A percentile compares a stretch with the other conserved stretches of the same genome.
Evolutionary conservation across 2,113 vertebrate genomes (phyloP).

Genomic region (Sterna hirundo): DNA sequence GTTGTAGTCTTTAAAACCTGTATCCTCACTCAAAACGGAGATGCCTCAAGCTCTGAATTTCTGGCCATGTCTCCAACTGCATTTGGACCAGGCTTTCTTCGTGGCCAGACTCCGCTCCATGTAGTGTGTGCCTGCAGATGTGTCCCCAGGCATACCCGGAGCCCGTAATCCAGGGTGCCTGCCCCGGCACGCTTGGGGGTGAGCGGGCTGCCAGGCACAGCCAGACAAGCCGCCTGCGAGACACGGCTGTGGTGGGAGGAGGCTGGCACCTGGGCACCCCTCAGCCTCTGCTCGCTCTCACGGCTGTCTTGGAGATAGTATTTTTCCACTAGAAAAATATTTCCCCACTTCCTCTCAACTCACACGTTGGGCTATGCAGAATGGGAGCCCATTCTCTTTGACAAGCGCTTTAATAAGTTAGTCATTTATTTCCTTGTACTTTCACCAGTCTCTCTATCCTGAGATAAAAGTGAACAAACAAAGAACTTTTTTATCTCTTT

Average conservation of each 20-base stretch:
- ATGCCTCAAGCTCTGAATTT: not conserved
- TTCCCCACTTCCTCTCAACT: not conserved
- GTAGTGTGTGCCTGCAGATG: not conserved
- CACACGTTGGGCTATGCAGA: not conserved
- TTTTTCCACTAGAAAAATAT: slow-evolving; percentile 13
- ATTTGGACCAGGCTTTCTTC: not conserved
- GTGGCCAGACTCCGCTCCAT: not conserved
- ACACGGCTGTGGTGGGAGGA: not conserved
- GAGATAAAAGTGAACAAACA: slow-evolving; percentile 1
- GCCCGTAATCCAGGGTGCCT: not conserved
- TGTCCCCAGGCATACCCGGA: not conserved
- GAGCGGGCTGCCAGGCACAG: not conserved
- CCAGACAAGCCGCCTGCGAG: not conserved
- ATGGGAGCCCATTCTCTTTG: not conserved
- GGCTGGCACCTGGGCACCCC: not conserved
- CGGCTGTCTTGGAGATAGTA: not conserved
- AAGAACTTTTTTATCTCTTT: not conserved
- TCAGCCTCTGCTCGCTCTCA: not conserved
- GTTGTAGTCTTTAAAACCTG: not conserved
- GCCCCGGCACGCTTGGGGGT: not conserved
- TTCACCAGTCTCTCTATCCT: not conserved
- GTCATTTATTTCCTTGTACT: not conserved
- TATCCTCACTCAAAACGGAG: not conserved
- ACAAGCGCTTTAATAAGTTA: not conserved
- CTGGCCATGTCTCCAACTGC: accelerated